Base-by-base conservation (phyloP, 2,113 vertebrate genomes). In the Tachysurus vachellii region DNA sequence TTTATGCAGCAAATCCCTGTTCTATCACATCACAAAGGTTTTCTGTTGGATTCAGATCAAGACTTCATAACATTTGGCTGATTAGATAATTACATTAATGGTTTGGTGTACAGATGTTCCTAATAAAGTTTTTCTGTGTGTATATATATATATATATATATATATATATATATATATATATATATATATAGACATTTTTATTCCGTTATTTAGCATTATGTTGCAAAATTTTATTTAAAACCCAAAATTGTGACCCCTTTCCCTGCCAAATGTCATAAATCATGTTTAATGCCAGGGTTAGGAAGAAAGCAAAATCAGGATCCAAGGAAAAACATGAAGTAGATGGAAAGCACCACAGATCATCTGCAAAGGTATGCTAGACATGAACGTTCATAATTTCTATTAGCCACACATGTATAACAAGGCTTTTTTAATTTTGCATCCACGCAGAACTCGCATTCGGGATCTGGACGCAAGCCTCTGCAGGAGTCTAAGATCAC, bases 401-500 rank as follows among this genome's bases (percentile, higher is more conserved):
- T 28, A 77, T 53, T 50, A 47, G 47, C 12, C 42, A n/a, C 10
- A 53, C 17, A 16, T 88, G 71, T 77, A 54, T 50, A 61, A 26
- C 6, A 71, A 80, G 14, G 26, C 17, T 73, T 14, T 50, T 61
- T 70, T 4, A 17, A 16, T 66, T 23, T 56, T 17, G 82, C 0
- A 1, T 86, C 12, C 21, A 53, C 7, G 53, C 83, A 88, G 54
- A 61, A 50, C 31, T 83, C 86, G 10, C 80, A 80, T 42, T 79
- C 71, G 57, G 26, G n/a, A 44, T 36, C 85, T 31, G 23, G 73
- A 59, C 12, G 23, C 13, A 88, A 87, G 71, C 76, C 86, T 84
- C 85, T 87, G 28, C 88, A 89, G 87, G 88, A 88, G 86, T 59
- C 88, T 9, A 84, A 80, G 21, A 81, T 90, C n/a, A 86, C 85